Base-by-base conservation (phyloP, 2,797 vertebrate genomes). In the Gymnoscopelus microlampas region DNA sequence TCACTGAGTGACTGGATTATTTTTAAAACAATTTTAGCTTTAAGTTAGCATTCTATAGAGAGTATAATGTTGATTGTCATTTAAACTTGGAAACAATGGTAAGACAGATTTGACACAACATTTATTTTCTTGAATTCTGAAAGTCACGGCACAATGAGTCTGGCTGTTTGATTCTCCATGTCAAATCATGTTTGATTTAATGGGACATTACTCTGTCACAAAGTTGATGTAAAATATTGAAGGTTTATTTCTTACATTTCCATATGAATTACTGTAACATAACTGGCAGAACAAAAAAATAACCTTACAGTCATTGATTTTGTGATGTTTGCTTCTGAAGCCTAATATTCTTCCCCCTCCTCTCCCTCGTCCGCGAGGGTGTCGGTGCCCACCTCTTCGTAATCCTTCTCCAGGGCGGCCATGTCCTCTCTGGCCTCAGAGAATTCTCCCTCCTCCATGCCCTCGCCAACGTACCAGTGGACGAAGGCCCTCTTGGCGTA, bases 401-500 rank as follows among this genome's bases (percentile, higher is more conserved):
- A 95, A 81, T 95, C 93, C 83, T 94, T 94, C 89, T 95, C 93
- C 88, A 94, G 91, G 61, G 94, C 94, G 0, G 95, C 94, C 95
- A 95, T 95, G 83, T 96, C 95, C 76, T 96, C 95, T 61, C 91
- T 89, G 0, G 95, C 95, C 86, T 96, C 95, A 0, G 95, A 96
- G 90, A 96, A 96, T 87, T 96, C 95, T 3, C 95, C 95, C 73
- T 96, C 95, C 85, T 96, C 95, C 95, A 96, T 95, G 26, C 94
- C 95, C 87, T 96, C 95, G 0, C 95, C 95, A 12, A 96, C 95
- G 0, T 95, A 95, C 95, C 95, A 95, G 89, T 95, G 95, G 63
- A 95, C 94, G 0, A 96, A 96, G 56, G 93, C 95, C 63, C 94
- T 84, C 93, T 95, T 96, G 87, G 95, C 95, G 3, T 95, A 96